Base-by-base conservation (phyloP, 2,113 vertebrate species). In the Datnioides undecimradiatus region DNA sequence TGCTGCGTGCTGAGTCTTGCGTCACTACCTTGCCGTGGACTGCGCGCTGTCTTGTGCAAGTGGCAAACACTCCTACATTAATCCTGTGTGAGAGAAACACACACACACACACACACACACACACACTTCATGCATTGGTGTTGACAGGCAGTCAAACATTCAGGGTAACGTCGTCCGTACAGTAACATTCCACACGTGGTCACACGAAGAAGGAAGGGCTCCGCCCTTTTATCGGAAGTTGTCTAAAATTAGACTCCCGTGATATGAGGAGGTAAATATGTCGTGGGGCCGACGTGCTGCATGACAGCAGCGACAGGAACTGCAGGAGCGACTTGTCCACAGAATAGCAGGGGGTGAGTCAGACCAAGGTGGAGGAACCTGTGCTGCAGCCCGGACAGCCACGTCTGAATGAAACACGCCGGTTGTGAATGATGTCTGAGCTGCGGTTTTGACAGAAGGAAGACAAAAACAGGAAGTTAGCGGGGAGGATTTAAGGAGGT, bases 311-410 rank as follows among this genome's bases (percentile, higher is more conserved):
- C 25, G 66, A 59, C 52, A 10, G 38, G 54, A 89, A 83, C 75
- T 76, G 85, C 17, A 54, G 7, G 1, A 64, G 55, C 86, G 67
- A 55, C 85, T 80, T 70, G 63, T 9, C 51, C 36, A n/a, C 21
- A 72, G 14, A 85, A 62, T 31, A 49, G 54, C 36, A 8, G 40
- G 40, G 16, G 45, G 34, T 65, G 85, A 86, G 76, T 84, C 80
- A 76, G 66, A 51, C 0, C 7, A 10, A 89, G 78, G 85, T 76
- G 84, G 90, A 81, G 60, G 31, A 93, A 94, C 91, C 89, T 85
- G 92, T 72, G 73, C 72, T 59, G 25, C 90, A 68, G 79, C 74
- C 45, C 38, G 0, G 36, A 57, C n/a, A 13, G 51, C 75, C 82
- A 68, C 19, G 4, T 34, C 41, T 41, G 49, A 82, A 17, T 21